phyloP scores from a whole-genome alignment of 1,140 invertebrate genomes.

The Drosophila jambulina region DNA sequence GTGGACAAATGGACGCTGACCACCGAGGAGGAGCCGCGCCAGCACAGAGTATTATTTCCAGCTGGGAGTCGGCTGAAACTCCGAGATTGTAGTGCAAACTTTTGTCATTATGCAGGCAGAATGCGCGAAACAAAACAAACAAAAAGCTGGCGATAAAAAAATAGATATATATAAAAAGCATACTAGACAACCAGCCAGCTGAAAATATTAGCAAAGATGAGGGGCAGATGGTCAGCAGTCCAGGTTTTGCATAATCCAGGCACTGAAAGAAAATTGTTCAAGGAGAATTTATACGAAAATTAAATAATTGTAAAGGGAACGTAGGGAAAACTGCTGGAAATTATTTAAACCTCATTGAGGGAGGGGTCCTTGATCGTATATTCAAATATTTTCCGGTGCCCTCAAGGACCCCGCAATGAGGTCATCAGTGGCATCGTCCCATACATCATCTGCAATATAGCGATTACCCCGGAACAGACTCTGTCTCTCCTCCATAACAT shows the following conservation, averaged over 20 bases:
- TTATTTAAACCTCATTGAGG: background rate
- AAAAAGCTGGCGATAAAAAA: conserved; percentile 35
- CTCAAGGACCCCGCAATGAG: conserved; percentile 29
- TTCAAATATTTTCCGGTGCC: conserved; percentile 8
- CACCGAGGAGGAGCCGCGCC: conserved; percentile 42
- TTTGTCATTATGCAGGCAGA: conserved; percentile 78
- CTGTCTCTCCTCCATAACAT: conserved; percentile 29
- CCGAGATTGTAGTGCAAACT: conserved; percentile 64
- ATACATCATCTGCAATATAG: conserved; percentile 50
- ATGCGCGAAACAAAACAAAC: conserved; percentile 42
- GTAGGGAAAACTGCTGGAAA: background rate
- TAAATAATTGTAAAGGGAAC: too few relatives aligned
- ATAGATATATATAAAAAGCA: conserved; percentile 26
- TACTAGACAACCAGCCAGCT: conserved; percentile 56
- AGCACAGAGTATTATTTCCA: conserved; percentile 22
- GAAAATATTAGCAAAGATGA: conserved; percentile 79
- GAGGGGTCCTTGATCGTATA: background rate
- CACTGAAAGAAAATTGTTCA: conserved; percentile 3
- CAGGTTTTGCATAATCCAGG: conserved; percentile 32
- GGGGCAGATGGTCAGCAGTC: conserved; percentile 50
- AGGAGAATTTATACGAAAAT: too few relatives aligned
- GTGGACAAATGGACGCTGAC: conserved; percentile 62
- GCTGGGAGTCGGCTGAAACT: conserved; percentile 42
- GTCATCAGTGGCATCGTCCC: conserved; percentile 26
- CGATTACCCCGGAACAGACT: conserved; percentile 17